Percentiles rank a stretch among this genome's conserved stretches.
Evolutionary conservation across 2,797 vertebrate species (phyloP).

Genomic region (Sebastes trivittatus): DNA sequence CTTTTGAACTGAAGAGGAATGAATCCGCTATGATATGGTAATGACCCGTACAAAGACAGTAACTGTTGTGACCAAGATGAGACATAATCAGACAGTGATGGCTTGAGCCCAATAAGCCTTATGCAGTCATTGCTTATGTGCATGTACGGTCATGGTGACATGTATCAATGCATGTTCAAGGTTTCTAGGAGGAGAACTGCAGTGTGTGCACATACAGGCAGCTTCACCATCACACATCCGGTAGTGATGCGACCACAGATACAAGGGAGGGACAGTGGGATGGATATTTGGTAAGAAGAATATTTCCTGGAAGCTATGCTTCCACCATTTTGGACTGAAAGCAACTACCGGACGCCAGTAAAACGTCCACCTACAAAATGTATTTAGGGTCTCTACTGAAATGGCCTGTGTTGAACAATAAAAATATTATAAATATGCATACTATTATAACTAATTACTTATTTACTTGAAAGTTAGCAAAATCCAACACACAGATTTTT

Average conservation of each 20-base stretch:
- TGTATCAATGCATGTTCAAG: background rate
- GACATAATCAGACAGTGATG: constrained; percentile 40
- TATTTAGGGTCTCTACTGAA: too few species aligned
- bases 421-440: too few species aligned
- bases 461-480: too few species aligned
- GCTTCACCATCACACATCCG: background rate
- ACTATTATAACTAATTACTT: too few species aligned
- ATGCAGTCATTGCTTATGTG: constrained; percentile 29
- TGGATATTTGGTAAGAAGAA: background rate
- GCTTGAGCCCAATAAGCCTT: constrained; percentile 8
- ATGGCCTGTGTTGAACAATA: too few species aligned
- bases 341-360: too few species aligned
- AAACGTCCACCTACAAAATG: too few species aligned
- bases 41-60: constrained; percentile 49
- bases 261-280: background rate
- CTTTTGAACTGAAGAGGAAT: constrained; percentile 45
- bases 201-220: background rate
- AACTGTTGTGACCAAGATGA: constrained; percentile 37
- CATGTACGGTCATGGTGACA: constrained; percentile 10
- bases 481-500: too few species aligned
- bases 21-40: constrained; percentile 59
- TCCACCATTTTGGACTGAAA: too few species aligned
- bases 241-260: constrained; percentile 4
- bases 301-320: too few species aligned
- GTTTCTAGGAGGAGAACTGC: background rate